These are phyloP conservation scores for Apotomis turbidana DNA, from an alignment of 2,888 invertebrate genomes.

Conservation along the genomic window DNA sequence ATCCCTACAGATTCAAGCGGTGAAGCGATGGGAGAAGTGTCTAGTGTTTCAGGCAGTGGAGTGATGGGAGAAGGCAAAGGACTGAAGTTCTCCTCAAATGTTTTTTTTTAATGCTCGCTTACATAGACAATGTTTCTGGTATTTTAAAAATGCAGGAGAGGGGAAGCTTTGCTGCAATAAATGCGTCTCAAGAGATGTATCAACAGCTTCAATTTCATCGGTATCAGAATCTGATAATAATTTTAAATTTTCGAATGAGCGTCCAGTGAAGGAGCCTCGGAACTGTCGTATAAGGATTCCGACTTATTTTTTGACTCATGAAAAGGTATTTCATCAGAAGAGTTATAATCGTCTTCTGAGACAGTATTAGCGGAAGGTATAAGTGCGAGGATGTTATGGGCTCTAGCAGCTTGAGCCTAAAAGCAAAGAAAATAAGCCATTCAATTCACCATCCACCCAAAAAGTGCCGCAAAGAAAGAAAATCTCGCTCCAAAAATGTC, in stretches of 20 bases:
- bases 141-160: background rate
- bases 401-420: too few relatives aligned
- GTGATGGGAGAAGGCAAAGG: constrained; percentile 1
- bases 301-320: too few relatives aligned
- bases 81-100: background rate
- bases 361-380: too few relatives aligned
- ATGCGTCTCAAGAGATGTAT: too few relatives aligned
- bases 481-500: too few relatives aligned
- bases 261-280: background rate
- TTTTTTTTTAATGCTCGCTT: background rate
- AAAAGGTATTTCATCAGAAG: too few relatives aligned
- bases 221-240: background rate
- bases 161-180: background rate
- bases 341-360: too few relatives aligned
- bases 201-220: background rate
- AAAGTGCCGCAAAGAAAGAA: too few relatives aligned
- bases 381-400: too few relatives aligned
- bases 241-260: constrained; percentile 2
- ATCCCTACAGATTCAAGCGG: background rate
- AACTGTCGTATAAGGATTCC: too few relatives aligned
- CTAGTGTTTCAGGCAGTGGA: background rate
- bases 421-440: too few relatives aligned
- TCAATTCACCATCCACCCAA: too few relatives aligned
- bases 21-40: background rate
- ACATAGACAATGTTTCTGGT: background rate